Evolutionary conservation across 2,113 vertebrate genomes (phyloP).

Genomic region (Myiopsitta monachus): DNA sequence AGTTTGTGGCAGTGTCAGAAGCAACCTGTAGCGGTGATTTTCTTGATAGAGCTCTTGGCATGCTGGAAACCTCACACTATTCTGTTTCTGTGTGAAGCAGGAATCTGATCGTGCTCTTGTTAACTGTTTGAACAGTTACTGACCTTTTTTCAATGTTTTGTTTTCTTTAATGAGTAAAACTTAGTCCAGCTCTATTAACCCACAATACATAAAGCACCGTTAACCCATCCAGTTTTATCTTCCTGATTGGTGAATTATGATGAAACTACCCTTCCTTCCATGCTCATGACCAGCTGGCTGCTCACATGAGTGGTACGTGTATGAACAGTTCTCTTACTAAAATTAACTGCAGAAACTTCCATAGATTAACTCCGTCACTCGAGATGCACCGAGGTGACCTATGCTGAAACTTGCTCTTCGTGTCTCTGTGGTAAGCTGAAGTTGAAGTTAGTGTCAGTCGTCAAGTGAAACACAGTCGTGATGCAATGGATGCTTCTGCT

Average conservation of each 20-base stretch:
- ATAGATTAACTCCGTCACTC: neutral
- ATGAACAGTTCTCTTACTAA: neutral
- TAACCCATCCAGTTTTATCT: neutral
- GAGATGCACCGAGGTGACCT: neutral
- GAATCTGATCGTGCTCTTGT: neutral
- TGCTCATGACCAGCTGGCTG: neutral
- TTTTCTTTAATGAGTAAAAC: neutral
- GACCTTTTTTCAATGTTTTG: neutral
- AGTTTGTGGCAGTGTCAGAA: neutral
- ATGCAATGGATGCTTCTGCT: neutral
- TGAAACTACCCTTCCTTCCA: neutral
- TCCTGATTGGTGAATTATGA: neutral
- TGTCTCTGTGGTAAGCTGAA: neutral
- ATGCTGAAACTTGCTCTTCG: neutral
- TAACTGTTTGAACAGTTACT: neutral
- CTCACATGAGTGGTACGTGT: neutral
- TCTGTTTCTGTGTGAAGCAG: neutral
- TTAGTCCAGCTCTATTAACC: neutral
- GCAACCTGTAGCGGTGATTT: neutral
- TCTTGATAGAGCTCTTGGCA: neutral
- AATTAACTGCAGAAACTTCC: constrained; percentile 17
- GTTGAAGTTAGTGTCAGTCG: neutral
- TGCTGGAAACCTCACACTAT: neutral
- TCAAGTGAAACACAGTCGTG: neutral
- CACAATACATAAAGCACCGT: neutral